Evolutionary conservation across 1,140 invertebrate species (phyloP), one percentile per base, ranked within the genome.

Genomic region (Callitettix versicolor): DNA sequence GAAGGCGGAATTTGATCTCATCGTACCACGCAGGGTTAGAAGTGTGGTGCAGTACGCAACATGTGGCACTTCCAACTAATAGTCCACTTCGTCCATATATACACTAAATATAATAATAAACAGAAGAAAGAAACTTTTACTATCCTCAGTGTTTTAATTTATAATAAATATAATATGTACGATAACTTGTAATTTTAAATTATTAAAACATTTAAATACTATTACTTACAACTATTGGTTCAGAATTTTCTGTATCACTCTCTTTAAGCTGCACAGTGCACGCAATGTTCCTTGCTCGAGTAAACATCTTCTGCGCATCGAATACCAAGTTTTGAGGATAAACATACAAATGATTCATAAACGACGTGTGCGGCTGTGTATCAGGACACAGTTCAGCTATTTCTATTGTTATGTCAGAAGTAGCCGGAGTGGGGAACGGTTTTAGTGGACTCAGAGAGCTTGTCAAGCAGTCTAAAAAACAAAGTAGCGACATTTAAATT

Each of bases 281-380:
- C 0, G 88, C 86, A 62, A 97, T 91, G 67, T 97, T 97, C 61
- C 92, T 76, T 0, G 92, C 91, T 67, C 91, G 73, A 1, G 80
- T 83, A 63, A 94, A 88, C 60, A 81, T 76, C 67, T 94, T 95
- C 69, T 95, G 91, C n/a, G 84, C 84, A 68, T 95, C 92, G 67
- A 92, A 95, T 65, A 84, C 88, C 7, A 98, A 71, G 50, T 72
- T 77, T 54, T 86, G 72, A 0, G 94, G 94, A 70, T 94, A 94
- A 1, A 97, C 82, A 69, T 93, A 96, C 0, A 97, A 70, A 68
- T 92, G 84, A 72, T 97, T 94, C 3, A 82, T 71, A 68, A 85
- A 95, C 18, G 78, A 82, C 1, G 85, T 84, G 62, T 85, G 85
- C 2, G 91, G 89, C 69, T 87, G 80, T 34, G 81, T 73, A 54